Conservation (phyloP, 2,113 vertebrate species). For the Thryonomys swinderianus region DNA sequence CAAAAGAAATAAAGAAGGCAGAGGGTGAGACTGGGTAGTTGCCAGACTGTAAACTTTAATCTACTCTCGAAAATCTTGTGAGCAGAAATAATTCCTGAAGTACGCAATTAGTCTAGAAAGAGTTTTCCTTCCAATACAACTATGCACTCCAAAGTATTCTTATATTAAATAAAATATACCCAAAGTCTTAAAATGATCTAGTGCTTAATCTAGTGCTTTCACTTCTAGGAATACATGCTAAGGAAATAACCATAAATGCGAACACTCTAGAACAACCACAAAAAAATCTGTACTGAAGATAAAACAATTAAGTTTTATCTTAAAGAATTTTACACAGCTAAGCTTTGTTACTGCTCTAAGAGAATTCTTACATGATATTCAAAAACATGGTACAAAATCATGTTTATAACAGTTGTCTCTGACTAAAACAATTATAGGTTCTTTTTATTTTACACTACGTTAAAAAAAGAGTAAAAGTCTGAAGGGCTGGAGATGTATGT, state of each 20-base stretch:
- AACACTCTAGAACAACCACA: conserved; percentile 46
- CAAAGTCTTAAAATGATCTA: conserved; percentile 17
- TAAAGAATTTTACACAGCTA: neutral
- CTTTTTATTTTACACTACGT: conserved; percentile 18
- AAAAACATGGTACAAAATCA: conserved; percentile 29
- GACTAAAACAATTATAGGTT: neutral
- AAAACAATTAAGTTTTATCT: neutral
- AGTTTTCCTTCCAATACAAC: neutral
- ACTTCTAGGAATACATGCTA: conserved; percentile 48
- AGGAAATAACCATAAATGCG: conserved; percentile 53
- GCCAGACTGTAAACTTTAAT: conserved; percentile 27
- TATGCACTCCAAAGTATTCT: neutral
- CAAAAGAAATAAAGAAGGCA: neutral
- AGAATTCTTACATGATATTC: conserved; percentile 5
- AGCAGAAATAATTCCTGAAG: neutral
- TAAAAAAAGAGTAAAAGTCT: neutral
- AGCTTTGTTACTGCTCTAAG: neutral
- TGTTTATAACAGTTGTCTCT: neutral
- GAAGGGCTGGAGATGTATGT: neutral
- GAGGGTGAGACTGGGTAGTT: neutral
- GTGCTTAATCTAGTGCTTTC: conserved; percentile 29
- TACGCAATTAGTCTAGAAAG: neutral
- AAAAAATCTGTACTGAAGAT: conserved; percentile 23
- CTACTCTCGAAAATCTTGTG: neutral
- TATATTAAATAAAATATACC: conserved; percentile 25